A percentile compares a stretch with the other conserved stretches of the same genome.
Conservation (phyloP, 2,797 vertebrate genomes). For the Myiotriccus ornatus region DNA sequence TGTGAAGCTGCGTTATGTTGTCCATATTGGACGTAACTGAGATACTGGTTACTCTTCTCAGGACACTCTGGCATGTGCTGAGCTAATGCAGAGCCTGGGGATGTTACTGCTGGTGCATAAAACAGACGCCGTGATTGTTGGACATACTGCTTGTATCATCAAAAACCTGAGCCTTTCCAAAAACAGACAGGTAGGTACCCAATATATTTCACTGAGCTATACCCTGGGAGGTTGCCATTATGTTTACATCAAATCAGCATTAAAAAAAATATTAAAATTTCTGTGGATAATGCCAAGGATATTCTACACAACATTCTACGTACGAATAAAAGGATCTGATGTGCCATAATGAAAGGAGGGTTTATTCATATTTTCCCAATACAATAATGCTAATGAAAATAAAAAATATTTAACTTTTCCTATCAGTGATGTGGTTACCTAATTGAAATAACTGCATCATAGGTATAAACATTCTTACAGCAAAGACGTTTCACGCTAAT, state of each 20-base stretch:
- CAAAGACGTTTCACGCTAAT: not conserved
- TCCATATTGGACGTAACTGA: not conserved
- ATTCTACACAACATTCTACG: not conserved
- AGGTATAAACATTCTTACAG: not conserved
- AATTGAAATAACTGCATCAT: not conserved
- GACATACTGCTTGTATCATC: conserved; percentile 74
- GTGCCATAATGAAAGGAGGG: not conserved
- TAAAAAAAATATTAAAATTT: not conserved
- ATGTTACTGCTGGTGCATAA: conserved; percentile 67
- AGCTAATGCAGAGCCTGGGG: conserved; percentile 73
- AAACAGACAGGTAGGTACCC: conserved; percentile 63
- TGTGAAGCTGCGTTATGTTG: not conserved
- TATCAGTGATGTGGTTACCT: not conserved
- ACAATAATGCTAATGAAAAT: not conserved
- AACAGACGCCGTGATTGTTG: conserved; percentile 66
- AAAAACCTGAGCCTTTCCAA: conserved; percentile 66
- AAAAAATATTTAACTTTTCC: not conserved
- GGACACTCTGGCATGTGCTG: conserved; percentile 72
- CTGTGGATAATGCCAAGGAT: not conserved
- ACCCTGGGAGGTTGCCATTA: not conserved
- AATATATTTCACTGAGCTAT: not conserved
- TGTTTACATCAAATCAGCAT: not conserved
- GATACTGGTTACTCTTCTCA: conserved; percentile 35
- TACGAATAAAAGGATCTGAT: not conserved
- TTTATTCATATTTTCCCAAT: not conserved